phyloP scores from a whole-genome alignment of 2,113 vertebrate genomes.

The Perca fluviatilis region DNA sequence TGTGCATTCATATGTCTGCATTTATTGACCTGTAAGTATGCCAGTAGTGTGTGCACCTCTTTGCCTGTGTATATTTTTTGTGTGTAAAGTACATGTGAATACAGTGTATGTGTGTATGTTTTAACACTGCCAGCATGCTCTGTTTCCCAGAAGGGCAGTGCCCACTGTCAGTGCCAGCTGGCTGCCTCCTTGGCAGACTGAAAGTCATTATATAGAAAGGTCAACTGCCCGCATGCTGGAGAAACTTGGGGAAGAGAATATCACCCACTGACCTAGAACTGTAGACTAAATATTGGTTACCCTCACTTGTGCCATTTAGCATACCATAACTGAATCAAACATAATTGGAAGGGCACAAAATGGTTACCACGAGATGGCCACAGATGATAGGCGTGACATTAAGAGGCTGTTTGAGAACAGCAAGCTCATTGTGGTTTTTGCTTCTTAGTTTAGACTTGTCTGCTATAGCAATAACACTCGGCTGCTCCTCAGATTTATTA shows the following conservation, averaged over 20 bases:
- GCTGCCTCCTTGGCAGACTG: constrained; percentile 66
- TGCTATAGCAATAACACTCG: constrained; percentile 68
- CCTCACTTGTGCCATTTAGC: constrained; percentile 66
- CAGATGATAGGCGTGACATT: constrained; percentile 71
- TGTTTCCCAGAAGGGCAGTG: constrained; percentile 78
- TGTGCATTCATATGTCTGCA: background rate
- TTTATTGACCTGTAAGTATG: background rate
- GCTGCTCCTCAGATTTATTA: constrained; percentile 62
- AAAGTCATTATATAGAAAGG: constrained; percentile 72
- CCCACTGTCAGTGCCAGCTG: constrained; percentile 72
- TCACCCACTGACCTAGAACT: constrained; percentile 80
- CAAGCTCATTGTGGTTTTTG: constrained; percentile 74
- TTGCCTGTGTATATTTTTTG: background rate
- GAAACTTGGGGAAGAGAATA: constrained; percentile 52
- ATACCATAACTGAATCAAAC: constrained; percentile 56
- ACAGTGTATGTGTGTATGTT: constrained; percentile 32
- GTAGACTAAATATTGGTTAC: constrained; percentile 67
- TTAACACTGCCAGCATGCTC: constrained; percentile 54
- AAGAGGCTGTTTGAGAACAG: constrained; percentile 72
- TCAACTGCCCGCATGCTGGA: constrained; percentile 69
- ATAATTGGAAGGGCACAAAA: constrained; percentile 58
- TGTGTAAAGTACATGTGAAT: constrained; percentile 22
- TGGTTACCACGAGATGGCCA: constrained; percentile 63
- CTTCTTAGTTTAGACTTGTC: constrained; percentile 70
- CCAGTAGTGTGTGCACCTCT: background rate